Conservation (phyloP, 1,140 invertebrate species). For the Geopemphigus sp. region DNA sequence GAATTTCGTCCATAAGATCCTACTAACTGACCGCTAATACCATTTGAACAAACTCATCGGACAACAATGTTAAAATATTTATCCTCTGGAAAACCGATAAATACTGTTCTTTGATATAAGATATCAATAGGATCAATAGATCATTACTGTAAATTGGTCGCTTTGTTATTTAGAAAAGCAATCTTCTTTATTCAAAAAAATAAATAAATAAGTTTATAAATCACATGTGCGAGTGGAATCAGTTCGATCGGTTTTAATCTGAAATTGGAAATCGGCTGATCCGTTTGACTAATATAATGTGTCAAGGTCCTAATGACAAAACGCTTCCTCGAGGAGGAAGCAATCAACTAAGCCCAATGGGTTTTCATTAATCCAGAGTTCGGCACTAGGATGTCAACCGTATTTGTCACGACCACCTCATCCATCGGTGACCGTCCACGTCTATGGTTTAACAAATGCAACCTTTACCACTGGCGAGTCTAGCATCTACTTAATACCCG, state of each 20-base stretch:
- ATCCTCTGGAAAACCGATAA: background rate
- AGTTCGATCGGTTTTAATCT: constrained; percentile 31
- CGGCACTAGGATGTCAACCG: constrained; percentile 38
- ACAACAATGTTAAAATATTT: background rate
- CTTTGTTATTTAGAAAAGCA: constrained; percentile 6
- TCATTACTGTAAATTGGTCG: background rate
- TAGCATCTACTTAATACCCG: constrained; percentile 32
- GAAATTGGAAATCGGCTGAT: constrained; percentile 45
- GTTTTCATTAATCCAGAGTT: constrained; percentile 48
- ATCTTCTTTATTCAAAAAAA: constrained; percentile 10
- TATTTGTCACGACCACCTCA: constrained; percentile 43
- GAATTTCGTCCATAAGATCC: background rate
- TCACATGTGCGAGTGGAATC: constrained; percentile 27
- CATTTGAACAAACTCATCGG: background rate
- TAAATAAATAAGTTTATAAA: constrained; percentile 24
- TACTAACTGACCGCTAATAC: background rate
- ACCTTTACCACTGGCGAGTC: constrained; percentile 24
- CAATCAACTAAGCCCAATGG: constrained; percentile 46
- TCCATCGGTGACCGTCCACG: constrained; percentile 18
- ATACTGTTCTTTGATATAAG: background rate
- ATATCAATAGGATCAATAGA: background rate
- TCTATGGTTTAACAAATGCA: constrained; percentile 33
- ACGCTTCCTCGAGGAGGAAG: constrained; percentile 25
- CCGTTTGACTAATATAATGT: constrained; percentile 47
- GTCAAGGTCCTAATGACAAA: constrained; percentile 47